These are phyloP conservation scores for Rhodophaea formosa DNA, from an alignment of 2,888 invertebrate species.

Conservation along the genomic window DNA sequence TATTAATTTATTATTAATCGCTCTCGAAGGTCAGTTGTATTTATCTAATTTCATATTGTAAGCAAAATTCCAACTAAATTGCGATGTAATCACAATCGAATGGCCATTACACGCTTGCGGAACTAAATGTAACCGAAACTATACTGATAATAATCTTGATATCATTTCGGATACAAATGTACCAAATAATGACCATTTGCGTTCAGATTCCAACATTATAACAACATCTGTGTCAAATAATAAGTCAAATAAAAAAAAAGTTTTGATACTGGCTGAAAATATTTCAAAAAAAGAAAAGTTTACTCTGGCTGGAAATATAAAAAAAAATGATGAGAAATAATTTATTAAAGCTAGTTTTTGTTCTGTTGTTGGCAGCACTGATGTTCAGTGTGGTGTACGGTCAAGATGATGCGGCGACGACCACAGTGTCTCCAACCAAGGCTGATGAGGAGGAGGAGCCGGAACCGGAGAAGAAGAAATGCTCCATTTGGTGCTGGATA, in stretches of 20 bases:
- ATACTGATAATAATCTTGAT: conserved; percentile 20
- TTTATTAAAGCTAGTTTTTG: conserved; percentile 39
- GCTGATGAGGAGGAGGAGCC: conserved; percentile 55
- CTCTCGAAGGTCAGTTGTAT: not conserved
- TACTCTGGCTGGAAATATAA: not conserved
- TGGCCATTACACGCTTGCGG: conserved; percentile 17
- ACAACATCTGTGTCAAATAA: conserved; percentile 1
- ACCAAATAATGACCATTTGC: conserved; percentile 17
- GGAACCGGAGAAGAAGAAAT: conserved; percentile 60
- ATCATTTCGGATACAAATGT: not conserved
- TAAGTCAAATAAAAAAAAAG: conserved; percentile 5
- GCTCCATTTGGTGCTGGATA: conserved; percentile 79
- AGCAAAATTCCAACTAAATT: conserved; percentile 4
- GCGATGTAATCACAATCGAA: conserved; percentile 10
- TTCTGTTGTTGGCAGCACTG: conserved; percentile 39
- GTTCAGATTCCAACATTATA: conserved; percentile 4
- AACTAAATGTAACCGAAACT: conserved; percentile 14
- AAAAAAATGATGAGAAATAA: conserved; percentile 38
- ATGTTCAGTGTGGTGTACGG: conserved; percentile 46
- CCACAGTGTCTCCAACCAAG: conserved; percentile 21
- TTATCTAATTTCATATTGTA: conserved; percentile 1
- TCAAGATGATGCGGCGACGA: conserved; percentile 59
- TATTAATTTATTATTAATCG: not conserved
- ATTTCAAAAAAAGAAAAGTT: not conserved
- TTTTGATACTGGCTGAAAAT: not conserved